phyloP scores from a whole-genome alignment of 2,888 invertebrate species.

The Chrysolina oricalcia region DNA sequence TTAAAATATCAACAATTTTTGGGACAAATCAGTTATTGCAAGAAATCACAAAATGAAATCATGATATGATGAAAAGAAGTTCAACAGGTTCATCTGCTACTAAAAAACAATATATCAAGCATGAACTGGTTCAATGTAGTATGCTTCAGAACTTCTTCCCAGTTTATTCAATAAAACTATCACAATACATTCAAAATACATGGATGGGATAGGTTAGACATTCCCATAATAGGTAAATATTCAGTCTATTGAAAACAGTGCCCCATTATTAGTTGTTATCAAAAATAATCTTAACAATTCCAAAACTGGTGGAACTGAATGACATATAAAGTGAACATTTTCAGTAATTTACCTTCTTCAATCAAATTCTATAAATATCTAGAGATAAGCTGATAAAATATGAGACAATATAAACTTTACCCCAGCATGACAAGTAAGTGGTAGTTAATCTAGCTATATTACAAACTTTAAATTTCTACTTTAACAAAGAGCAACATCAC shows the following conservation, averaged over 20 bases:
- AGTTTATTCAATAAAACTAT: slow-evolving; percentile 2
- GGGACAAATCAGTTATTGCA: not conserved
- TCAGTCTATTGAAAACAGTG: slow-evolving; percentile 8
- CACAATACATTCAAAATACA: slow-evolving; percentile 8
- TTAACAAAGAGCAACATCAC: slow-evolving; percentile 24
- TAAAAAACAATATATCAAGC: no score
- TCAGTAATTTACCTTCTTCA: not conserved
- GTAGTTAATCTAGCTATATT: not conserved
- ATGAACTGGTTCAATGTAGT: no score
- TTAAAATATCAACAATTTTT: not conserved
- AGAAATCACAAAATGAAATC: not conserved
- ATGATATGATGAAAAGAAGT: no score
- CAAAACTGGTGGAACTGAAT: not conserved
- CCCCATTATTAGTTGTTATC: slow-evolving; percentile 4
- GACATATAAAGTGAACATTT: not conserved
- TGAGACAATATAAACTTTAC: not conserved
- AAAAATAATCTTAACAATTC: slow-evolving; percentile 7
- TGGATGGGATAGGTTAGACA: not conserved
- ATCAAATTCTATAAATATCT: not conserved
- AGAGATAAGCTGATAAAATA: not conserved
- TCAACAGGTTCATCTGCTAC: no score
- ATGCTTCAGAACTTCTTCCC: not conserved
- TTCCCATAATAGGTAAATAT: slow-evolving; percentile 9
- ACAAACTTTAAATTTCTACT: not conserved
- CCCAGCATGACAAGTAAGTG: not conserved